Base-by-base conservation (phyloP, 2,888 invertebrate species). In the Eilema griseolum region DNA sequence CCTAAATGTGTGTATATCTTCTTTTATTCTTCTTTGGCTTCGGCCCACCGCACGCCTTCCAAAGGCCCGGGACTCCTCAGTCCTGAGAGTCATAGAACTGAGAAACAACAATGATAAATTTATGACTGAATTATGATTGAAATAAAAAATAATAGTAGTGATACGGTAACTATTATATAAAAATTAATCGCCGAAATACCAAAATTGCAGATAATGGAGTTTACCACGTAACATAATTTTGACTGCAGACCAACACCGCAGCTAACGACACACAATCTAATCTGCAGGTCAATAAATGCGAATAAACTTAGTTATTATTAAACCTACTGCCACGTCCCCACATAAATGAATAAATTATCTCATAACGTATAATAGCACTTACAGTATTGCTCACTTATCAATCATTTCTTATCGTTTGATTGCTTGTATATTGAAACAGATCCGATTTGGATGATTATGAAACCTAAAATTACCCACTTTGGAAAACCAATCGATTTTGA, bases 291-390 rank as follows among this genome's bases (percentile, higher is more conserved):
- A n/a, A 31, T 14, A 33, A 28, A n/a, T 56, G 16, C 23, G 14
- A 56, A 23, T 23, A 3, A 23, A 14, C 14, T 56, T 33, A 56
- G 31, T n/a, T 12, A 12, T 56, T 52, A 56, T 31, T 4, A 52
- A 33, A 31, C 3, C 28, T 14, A 56, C 23, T 31, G 33, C 56
- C 14, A 26, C 57, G 41, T 68, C 59, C 28, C 26, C 26, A 71
- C 67, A 24, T 31, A 65, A 64, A 72, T 31, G 66, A 64, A 72
- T 70, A 69, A 65, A 16, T 41, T 33, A 46, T 59, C n/a, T 63
- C 24, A 63, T 78, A 57, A 80, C 73, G 24, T 71, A 63, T 67
- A 23, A 62, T 60, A 61, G 56, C 80, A 80, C 80, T 81, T 69
- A 76, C 56, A 31, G 59, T 68, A 80, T 80, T 81, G 33, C 10